These are phyloP conservation scores for Bombus impatiens DNA, from an alignment of 1,140 invertebrate genomes.

Conservation along the genomic window DNA sequence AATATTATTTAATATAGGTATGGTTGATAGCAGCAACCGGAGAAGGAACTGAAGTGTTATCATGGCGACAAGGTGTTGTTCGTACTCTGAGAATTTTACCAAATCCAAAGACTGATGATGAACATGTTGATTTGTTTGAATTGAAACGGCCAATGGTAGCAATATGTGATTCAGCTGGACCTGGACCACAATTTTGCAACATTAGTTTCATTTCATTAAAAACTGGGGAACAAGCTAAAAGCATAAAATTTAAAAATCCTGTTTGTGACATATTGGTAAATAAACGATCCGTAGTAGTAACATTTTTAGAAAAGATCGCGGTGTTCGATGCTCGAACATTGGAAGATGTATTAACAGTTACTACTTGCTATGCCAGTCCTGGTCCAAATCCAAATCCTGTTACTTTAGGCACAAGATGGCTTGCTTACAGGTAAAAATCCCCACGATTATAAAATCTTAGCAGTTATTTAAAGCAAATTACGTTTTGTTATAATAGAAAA, in stretches of 20 bases:
- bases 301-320: conserved; percentile 94
- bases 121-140: conserved; percentile 86
- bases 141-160: conserved; percentile 93
- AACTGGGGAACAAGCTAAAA: conserved; percentile 94
- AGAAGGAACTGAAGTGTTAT: conserved; percentile 95
- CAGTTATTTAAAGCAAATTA: background rate
- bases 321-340: conserved; percentile 95
- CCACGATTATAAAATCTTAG: background rate
- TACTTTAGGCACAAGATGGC: conserved; percentile 91
- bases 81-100: conserved; percentile 92
- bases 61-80: conserved; percentile 94
- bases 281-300: conserved; percentile 91
- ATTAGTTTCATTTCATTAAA: conserved; percentile 95
- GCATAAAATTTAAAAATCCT: conserved; percentile 95
- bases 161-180: conserved; percentile 91
- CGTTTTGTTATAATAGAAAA: background rate
- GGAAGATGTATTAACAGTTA: conserved; percentile 92
- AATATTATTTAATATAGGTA: conserved; percentile 80
- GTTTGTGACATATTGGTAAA: conserved; percentile 94
- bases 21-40: conserved; percentile 92
- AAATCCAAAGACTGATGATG: conserved; percentile 86
- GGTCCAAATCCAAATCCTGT: conserved; percentile 94
- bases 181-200: conserved; percentile 92
- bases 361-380: conserved; percentile 94
- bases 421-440: conserved; percentile 84